A percentile compares a stretch with the other conserved stretches of the same genome.
Conservation (phyloP, 2,797 vertebrate genomes). For the Phoxinus dragarum region DNA sequence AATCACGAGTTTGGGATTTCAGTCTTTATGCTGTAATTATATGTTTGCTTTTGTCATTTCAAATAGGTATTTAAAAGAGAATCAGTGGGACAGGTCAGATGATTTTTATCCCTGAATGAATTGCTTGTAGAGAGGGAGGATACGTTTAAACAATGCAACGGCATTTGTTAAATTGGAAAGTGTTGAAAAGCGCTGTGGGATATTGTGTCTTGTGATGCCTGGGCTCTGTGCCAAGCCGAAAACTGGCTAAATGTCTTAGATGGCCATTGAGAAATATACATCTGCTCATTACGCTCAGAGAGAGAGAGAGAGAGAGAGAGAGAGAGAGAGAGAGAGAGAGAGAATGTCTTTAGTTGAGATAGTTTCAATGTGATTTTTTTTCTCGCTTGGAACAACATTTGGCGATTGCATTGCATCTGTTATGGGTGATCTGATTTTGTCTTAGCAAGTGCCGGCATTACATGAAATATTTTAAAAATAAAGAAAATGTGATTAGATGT, state of each 20-base stretch:
- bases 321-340: too few relatives aligned
- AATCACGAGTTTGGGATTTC: constrained; percentile 22
- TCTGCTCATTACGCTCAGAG: constrained; percentile 10
- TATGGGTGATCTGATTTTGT: not conserved
- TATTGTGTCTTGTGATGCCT: constrained; percentile 32
- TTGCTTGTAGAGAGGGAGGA: constrained; percentile 22
- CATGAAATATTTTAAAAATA: not conserved
- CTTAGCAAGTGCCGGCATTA: not conserved
- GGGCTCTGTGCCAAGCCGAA: constrained; percentile 22
- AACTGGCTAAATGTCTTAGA: constrained; percentile 35
- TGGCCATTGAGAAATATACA: constrained; percentile 41
- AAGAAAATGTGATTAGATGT: not conserved
- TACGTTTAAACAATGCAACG: not conserved
- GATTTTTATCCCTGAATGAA: constrained; percentile 20
- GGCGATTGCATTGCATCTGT: constrained; percentile 1
- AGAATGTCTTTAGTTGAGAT: not conserved
- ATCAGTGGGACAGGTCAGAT: constrained; percentile 36
- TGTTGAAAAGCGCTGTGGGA: constrained; percentile 11
- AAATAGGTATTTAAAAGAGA: constrained; percentile 36
- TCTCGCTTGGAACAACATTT: constrained; percentile 6
- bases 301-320: not conserved
- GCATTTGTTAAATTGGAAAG: constrained; percentile 28
- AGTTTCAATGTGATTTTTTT: constrained; percentile 7
- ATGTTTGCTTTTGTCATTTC: constrained; percentile 48
- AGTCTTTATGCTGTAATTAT: constrained; percentile 21